phyloP scores from a whole-genome alignment of 2,888 invertebrate genomes.

The Pandemis heparana region DNA sequence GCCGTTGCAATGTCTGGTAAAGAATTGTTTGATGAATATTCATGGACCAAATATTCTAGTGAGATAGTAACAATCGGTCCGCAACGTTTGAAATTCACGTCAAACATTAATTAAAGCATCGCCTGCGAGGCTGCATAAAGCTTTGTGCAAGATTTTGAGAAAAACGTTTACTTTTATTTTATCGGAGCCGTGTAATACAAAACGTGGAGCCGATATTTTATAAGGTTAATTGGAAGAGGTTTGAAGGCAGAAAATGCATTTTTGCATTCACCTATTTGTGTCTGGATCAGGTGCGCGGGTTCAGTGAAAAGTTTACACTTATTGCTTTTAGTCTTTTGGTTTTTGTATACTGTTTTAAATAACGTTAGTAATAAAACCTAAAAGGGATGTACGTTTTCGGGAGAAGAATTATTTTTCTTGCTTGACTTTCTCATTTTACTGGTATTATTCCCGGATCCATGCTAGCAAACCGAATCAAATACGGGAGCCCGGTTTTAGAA shows the following conservation, averaged over 20 bases:
- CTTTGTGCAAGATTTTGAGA: constrained; percentile 13
- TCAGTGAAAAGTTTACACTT: background rate
- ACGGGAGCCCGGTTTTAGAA: too few species aligned
- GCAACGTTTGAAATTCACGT: constrained; percentile 25
- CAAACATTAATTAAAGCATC: constrained; percentile 38
- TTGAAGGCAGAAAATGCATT: background rate
- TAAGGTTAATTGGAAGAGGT: background rate
- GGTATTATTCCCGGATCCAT: too few species aligned
- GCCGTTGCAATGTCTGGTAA: constrained; percentile 52
- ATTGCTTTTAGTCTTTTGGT: too few species aligned
- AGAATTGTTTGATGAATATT: constrained; percentile 67
- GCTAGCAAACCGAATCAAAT: too few species aligned
- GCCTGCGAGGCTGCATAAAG: constrained; percentile 16
- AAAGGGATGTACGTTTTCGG: too few species aligned
- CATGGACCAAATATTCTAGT: constrained; percentile 45
- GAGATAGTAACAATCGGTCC: constrained; percentile 33
- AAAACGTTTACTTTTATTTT: constrained; percentile 1
- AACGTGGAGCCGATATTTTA: background rate
- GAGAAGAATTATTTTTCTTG: too few species aligned
- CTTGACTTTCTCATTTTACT: too few species aligned
- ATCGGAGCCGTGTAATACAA: background rate
- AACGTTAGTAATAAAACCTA: too few species aligned
- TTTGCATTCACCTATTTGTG: background rate
- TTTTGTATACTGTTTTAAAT: too few species aligned
- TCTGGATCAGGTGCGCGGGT: background rate